Conservation (phyloP, 30 jellyfish, hydroid and myxozoan species). For the Turritopsis rubra region DNA sequence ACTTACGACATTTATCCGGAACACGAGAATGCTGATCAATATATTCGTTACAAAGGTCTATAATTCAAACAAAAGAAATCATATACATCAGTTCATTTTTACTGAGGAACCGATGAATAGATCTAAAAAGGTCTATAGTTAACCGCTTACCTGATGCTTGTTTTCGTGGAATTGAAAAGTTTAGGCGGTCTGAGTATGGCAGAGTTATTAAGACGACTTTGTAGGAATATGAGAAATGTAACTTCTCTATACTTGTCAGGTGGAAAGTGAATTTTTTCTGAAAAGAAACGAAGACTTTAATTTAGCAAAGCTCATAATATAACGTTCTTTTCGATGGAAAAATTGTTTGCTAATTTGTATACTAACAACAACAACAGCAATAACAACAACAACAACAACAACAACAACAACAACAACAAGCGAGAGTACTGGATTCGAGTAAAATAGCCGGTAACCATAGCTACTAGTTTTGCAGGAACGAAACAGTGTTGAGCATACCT, state of each 20-base stretch:
- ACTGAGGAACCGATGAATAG: too few relatives aligned
- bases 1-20: constrained; percentile 9
- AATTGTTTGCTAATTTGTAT: too few relatives aligned
- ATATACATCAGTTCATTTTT: too few relatives aligned
- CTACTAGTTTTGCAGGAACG: too few relatives aligned
- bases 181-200: background rate
- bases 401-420: too few relatives aligned
- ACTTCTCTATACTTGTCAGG: background rate
- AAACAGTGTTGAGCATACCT: background rate
- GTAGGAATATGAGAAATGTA: background rate
- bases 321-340: too few relatives aligned
- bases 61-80: background rate
- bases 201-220: background rate
- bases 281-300: background rate
- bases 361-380: too few relatives aligned
- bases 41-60: constrained; percentile 1
- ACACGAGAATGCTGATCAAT: background rate
- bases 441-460: too few relatives aligned
- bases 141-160: background rate
- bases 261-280: background rate
- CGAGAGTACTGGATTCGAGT: too few relatives aligned
- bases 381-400: too few relatives aligned
- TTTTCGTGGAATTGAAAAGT: background rate
- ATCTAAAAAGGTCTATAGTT: too few relatives aligned
- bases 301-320: too few relatives aligned